Conservation (phyloP, 1,140 invertebrate species). For the Drosophila nannoptera region DNA sequence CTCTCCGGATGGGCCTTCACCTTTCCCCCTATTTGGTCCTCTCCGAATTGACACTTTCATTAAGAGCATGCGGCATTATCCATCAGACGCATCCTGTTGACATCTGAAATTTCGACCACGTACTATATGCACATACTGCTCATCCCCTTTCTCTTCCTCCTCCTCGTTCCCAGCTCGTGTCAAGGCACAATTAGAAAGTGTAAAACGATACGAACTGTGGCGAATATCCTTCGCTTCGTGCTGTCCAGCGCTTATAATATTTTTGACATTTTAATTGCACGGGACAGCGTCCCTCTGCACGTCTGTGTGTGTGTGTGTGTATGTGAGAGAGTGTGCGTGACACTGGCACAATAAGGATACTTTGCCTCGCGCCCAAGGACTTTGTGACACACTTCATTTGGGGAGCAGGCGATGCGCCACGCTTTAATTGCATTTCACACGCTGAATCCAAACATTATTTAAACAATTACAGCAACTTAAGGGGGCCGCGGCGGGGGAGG, state of each 20-base stretch:
- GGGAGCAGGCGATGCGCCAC: conserved; percentile 8
- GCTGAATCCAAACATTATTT: conserved; percentile 55
- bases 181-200: conserved; percentile 64
- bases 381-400: conserved; percentile 56
- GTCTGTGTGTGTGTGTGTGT: conserved; percentile 27
- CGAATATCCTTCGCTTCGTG: conserved; percentile 24
- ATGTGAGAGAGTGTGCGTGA: conserved; percentile 7
- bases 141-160: neutral
- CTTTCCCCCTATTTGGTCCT: no score
- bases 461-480: conserved; percentile 54
- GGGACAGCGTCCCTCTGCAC: conserved; percentile 26
- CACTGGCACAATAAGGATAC: conserved; percentile 42
- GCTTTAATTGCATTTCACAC: conserved; percentile 62
- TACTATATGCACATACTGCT: no score
- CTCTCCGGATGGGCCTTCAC: no score
- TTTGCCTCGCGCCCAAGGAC: conserved; percentile 26
- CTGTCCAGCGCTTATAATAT: conserved; percentile 42
- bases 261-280: conserved; percentile 71
- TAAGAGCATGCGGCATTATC: conserved; percentile 15
- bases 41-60: conserved; percentile 11
- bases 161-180: conserved; percentile 6
- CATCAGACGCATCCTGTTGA: conserved; percentile 26
- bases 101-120: conserved; percentile 18
- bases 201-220: conserved; percentile 53
- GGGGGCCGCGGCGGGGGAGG: neutral